Evolutionary conservation across 2,113 vertebrate species (phyloP).

Genomic region (Apodemus sylvaticus): DNA sequence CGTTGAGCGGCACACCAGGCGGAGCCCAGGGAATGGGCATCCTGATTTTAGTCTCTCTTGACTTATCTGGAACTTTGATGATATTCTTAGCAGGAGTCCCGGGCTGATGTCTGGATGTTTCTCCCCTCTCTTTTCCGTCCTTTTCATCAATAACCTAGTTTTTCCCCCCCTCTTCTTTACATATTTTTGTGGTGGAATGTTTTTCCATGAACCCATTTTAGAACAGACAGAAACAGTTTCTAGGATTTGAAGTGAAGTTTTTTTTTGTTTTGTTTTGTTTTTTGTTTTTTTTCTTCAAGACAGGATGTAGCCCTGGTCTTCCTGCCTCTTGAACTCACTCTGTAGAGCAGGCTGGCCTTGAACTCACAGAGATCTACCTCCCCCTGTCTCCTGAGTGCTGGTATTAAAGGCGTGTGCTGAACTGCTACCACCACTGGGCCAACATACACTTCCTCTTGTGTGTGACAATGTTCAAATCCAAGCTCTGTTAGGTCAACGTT

Average conservation of each 20-base stretch:
- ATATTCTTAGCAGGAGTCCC: neutral
- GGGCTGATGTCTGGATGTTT: rapidly evolving
- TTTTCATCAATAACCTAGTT: slow-evolving; percentile 46
- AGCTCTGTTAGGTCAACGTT: neutral
- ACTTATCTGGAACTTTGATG: slow-evolving; percentile 5
- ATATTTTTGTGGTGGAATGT: neutral
- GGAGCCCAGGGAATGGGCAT: rapidly evolving
- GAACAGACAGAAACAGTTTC: neutral
- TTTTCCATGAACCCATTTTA: neutral
- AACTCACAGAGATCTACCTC: neutral
- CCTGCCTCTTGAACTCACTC: neutral
- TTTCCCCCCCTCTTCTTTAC: neutral
- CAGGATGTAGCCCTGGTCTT: neutral
- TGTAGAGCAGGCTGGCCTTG: neutral
- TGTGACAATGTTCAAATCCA: neutral
- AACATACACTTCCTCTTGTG: neutral
- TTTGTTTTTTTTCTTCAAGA: neutral
- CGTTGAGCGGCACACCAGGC: rapidly evolving
- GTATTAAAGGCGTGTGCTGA: neutral
- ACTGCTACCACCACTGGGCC: neutral
- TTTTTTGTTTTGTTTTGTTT: neutral
- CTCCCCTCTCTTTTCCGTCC: neutral
- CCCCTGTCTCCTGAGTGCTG: neutral
- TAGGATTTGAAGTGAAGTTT: neutral
- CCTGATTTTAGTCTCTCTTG: neutral